Percentiles rank a stretch among this genome's conserved stretches.
Conservation (phyloP, 2,888 invertebrate genomes). For the Hydroisotoma schaefferi region DNA sequence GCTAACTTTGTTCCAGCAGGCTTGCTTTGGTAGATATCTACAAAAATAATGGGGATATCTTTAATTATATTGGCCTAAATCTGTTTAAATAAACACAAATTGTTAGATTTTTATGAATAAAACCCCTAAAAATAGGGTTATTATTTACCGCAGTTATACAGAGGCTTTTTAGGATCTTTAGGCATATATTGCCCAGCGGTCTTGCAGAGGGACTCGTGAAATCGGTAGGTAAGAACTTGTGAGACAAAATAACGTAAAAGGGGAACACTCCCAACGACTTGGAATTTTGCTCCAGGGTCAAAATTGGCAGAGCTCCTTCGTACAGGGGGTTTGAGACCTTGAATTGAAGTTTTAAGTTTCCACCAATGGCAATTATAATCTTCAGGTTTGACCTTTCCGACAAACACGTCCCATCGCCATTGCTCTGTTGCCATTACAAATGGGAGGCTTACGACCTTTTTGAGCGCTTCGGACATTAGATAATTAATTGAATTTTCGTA, state of each 20-base stretch:
- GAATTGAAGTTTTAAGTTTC: slow-evolving; percentile 54
- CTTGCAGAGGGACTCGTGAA: slow-evolving; percentile 71
- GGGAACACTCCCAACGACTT: slow-evolving; percentile 68
- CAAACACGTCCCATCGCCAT: slow-evolving; percentile 72
- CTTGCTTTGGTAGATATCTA: slow-evolving; percentile 73
- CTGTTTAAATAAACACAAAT: no score
- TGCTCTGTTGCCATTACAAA: slow-evolving; percentile 65
- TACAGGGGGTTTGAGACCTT: slow-evolving; percentile 69
- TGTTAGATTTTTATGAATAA: no score
- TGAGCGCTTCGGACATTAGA: slow-evolving; percentile 70
- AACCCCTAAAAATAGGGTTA: no score
- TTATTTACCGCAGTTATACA: slow-evolving; percentile 58
- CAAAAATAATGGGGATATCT: no score
- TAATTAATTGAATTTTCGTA: slow-evolving; percentile 68
- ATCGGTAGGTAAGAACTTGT: slow-evolving; percentile 77
- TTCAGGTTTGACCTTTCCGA: neutral
- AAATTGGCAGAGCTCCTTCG: slow-evolving; percentile 69
- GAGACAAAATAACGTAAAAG: slow-evolving; percentile 68
- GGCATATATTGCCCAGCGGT: slow-evolving; percentile 63
- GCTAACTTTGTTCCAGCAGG: slow-evolving; percentile 70
- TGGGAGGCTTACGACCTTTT: slow-evolving; percentile 62
- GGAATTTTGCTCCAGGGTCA: slow-evolving; percentile 78
- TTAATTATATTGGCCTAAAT: no score
- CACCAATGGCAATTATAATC: slow-evolving; percentile 61
- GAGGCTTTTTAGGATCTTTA: slow-evolving; percentile 15